These are phyloP conservation scores for Leucozona laternaria DNA, from an alignment of 2,888 invertebrate species.

Conservation along the genomic window DNA sequence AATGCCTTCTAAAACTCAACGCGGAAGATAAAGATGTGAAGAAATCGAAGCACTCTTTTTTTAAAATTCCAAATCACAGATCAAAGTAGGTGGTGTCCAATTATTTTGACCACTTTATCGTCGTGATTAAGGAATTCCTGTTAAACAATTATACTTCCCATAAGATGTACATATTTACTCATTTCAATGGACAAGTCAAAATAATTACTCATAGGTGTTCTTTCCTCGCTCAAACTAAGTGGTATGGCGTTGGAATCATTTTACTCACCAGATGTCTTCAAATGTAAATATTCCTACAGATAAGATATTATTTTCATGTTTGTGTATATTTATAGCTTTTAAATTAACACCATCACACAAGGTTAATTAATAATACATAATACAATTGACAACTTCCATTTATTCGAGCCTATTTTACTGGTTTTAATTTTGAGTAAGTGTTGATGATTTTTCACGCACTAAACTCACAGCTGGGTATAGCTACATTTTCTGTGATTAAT, in stretches of 20 bases:
- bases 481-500: conserved; percentile 2
- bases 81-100: no score
- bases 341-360: neutral
- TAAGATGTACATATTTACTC: no score
- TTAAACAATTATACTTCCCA: no score
- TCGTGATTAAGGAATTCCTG: no score
- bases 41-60: no score
- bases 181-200: no score
- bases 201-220: no score
- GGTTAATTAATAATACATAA: neutral
- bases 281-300: neutral
- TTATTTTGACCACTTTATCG: no score
- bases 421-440: conserved; percentile 11
- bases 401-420: neutral
- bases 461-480: neutral
- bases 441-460: conserved; percentile 19
- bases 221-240: neutral
- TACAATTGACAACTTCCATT: conserved; percentile 3
- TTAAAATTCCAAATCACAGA: no score
- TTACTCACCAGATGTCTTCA: neutral
- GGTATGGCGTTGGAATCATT: neutral
- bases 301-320: conserved; percentile 1
- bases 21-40: no score
- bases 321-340: neutral
- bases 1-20: no score